A percentile compares a stretch with the other conserved stretches of the same genome.
Evolutionary conservation across 2,888 invertebrate genomes (phyloP).

Genomic region (Lasioglossum zephyrum): DNA sequence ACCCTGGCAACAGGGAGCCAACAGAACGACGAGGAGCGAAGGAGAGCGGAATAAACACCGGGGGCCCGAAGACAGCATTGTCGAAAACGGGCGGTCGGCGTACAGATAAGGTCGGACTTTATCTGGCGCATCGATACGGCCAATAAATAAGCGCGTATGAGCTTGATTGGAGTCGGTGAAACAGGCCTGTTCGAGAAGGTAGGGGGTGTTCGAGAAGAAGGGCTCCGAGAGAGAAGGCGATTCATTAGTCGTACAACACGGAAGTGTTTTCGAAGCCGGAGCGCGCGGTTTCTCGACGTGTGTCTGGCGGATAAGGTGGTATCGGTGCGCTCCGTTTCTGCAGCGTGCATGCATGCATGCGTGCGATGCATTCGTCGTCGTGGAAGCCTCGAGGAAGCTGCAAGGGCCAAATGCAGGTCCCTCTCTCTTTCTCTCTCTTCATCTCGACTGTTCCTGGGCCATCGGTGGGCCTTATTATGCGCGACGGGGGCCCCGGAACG

Average conservation of each 20-base stretch:
- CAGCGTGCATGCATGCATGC: not conserved
- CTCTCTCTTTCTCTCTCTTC: not conserved
- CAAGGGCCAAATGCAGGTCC: constrained; percentile 66
- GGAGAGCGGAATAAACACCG: constrained; percentile 15
- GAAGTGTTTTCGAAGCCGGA: constrained; percentile 76
- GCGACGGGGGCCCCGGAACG: constrained; percentile 68
- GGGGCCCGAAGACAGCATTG: constrained; percentile 28
- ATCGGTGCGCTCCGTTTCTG: constrained; percentile 12
- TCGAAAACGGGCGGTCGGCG: constrained; percentile 53
- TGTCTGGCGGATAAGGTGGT: constrained; percentile 46
- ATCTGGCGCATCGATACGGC: constrained; percentile 65
- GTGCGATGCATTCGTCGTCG: constrained; percentile 9
- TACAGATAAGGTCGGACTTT: constrained; percentile 62
- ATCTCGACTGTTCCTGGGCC: constrained; percentile 31
- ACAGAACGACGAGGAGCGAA: not conserved
- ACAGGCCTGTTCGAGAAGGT: constrained; percentile 40
- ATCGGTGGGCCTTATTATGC: constrained; percentile 72
- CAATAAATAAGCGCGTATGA: constrained; percentile 66
- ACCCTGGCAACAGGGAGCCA: not conserved
- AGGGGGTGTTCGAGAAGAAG: constrained; percentile 54
- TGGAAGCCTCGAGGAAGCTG: constrained; percentile 37
- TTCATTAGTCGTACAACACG: constrained; percentile 84
- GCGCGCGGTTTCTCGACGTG: constrained; percentile 70
- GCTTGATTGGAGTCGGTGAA: constrained; percentile 61
- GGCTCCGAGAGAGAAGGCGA: constrained; percentile 75